These are phyloP conservation scores for Coenobita brevimanus DNA, from an alignment of 1,140 invertebrate species.

Conservation along the genomic window DNA sequence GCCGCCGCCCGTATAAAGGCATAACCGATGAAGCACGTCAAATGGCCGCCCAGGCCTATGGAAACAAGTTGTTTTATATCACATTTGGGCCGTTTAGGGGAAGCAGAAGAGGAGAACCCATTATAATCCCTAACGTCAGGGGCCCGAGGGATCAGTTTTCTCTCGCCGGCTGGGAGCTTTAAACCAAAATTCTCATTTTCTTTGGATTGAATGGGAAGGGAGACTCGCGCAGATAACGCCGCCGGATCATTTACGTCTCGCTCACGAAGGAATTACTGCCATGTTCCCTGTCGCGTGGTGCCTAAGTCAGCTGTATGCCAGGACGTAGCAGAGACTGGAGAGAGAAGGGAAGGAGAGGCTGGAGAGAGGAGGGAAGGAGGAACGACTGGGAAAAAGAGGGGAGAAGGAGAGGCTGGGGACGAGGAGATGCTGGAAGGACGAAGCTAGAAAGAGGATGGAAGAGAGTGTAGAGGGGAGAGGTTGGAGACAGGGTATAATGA, in stretches of 20 bases:
- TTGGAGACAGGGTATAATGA: no score
- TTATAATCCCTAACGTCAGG: conserved; percentile 13
- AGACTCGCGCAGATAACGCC: conserved; percentile 48
- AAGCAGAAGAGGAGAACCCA: conserved; percentile 19
- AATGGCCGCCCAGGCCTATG: conserved; percentile 61
- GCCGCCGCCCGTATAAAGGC: conserved; percentile 54
- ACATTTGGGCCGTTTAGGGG: conserved; percentile 58
- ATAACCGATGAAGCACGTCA: conserved; percentile 61
- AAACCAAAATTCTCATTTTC: conserved; percentile 66
- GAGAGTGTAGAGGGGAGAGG: no score
- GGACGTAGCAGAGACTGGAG: no score
- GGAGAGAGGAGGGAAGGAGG: neutral
- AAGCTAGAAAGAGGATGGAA: neutral
- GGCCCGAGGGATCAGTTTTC: conserved; percentile 20
- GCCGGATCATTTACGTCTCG: conserved; percentile 31
- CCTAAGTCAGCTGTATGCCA: no score
- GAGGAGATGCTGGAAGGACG: neutral
- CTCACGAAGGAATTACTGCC: neutral
- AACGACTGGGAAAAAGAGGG: neutral
- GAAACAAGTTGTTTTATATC: conserved; percentile 65
- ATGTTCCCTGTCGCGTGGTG: neutral
- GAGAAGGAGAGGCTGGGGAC: neutral
- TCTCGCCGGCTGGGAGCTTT: conserved; percentile 11
- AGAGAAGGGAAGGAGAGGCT: no score
- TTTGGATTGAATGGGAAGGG: conserved; percentile 60